phyloP scores from a whole-genome alignment of 2,888 invertebrate species.

The Synanthedon myopaeformis region DNA sequence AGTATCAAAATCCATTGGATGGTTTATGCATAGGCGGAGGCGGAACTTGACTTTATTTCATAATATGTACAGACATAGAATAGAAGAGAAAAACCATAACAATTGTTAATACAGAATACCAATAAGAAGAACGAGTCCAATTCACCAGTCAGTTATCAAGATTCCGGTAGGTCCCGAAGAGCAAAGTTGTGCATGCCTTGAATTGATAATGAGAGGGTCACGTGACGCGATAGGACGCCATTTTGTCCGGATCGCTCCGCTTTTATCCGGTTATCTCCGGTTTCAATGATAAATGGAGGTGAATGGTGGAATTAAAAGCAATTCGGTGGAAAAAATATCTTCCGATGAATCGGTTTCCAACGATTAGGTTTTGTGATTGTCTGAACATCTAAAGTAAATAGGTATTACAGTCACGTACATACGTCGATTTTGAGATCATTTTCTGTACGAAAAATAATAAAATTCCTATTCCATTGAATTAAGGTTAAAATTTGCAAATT shows the following conservation, averaged over 20 bases:
- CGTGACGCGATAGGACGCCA: not conserved
- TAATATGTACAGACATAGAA: no score
- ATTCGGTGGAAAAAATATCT: not conserved
- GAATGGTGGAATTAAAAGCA: not conserved
- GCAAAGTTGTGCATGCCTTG: constrained; percentile 7
- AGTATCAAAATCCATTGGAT: no score
- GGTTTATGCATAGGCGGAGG: no score
- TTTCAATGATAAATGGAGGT: not conserved
- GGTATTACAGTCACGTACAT: no score
- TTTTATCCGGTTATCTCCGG: constrained; percentile 1
- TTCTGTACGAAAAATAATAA: no score
- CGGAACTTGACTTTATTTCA: no score
- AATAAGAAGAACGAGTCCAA: constrained; percentile 1
- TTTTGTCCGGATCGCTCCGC: constrained; percentile 2
- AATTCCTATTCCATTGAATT: no score
- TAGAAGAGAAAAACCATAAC: no score
- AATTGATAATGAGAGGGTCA: constrained; percentile 4
- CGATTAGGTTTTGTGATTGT: no score
- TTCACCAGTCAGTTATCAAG: constrained; percentile 3
- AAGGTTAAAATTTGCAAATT: no score
- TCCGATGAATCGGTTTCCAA: not conserved
- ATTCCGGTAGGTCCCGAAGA: constrained; percentile 5
- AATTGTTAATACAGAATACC: not conserved
- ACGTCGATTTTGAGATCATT: no score
- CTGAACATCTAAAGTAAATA: no score